Conservation (phyloP, 2,797 vertebrate genomes). For the Coreius guichenoti region DNA sequence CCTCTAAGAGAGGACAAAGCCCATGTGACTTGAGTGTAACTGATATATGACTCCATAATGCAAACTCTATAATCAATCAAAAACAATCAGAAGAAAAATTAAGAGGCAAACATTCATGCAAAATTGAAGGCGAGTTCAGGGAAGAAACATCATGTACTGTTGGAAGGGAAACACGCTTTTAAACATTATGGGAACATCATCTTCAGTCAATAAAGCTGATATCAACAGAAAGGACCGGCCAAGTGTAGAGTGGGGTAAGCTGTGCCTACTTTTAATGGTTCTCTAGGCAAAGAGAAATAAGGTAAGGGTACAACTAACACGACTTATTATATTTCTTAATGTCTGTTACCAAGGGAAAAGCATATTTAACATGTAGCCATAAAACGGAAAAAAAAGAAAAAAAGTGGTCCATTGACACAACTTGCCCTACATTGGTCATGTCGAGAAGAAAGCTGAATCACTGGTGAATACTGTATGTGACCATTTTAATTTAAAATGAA, state of each 20-base stretch:
- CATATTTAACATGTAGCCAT: background rate
- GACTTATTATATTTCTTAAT: background rate
- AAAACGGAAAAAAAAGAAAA: background rate
- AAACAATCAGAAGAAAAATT: background rate
- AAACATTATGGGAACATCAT: slow-evolving; percentile 5
- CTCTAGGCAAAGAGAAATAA: background rate
- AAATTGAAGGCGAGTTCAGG: background rate
- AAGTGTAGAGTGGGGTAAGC: background rate
- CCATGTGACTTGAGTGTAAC: background rate
- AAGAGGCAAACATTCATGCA: slow-evolving; percentile 1
- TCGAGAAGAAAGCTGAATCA: no score
- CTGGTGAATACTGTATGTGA: no score
- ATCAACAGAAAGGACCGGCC: background rate
- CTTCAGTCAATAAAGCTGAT: slow-evolving; percentile 4
- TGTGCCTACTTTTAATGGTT: background rate
- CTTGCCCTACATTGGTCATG: background rate
- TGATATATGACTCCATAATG: background rate
- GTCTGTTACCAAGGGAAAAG: background rate
- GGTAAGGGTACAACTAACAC: background rate
- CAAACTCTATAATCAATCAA: background rate
- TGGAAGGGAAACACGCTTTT: background rate
- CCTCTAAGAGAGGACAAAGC: background rate
- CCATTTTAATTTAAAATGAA: no score
- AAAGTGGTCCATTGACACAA: no score
- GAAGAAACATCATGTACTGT: background rate